A percentile compares a stretch with the other conserved stretches of the same genome.
phyloP scores from a whole-genome alignment of 1,140 invertebrate species.

The Dufourea novaeangliae region DNA sequence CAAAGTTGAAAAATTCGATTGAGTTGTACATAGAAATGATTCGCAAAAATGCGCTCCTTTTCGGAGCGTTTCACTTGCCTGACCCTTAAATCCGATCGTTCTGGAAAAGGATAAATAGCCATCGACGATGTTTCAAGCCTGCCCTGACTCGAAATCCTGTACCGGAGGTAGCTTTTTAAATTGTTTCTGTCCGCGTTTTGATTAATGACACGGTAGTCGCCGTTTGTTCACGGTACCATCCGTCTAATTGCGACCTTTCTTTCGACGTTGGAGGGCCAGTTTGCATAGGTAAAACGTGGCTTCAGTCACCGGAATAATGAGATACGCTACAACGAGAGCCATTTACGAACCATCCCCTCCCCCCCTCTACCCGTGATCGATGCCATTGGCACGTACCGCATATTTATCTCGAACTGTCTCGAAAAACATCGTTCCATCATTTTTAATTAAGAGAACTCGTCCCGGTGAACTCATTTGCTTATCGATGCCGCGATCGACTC shows the following conservation, averaged over 20 bases:
- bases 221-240: slow-evolving; percentile 27
- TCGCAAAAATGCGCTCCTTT: no score
- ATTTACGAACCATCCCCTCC: slow-evolving; percentile 52
- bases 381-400: slow-evolving; percentile 50
- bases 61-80: no score
- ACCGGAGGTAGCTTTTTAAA: slow-evolving; percentile 23
- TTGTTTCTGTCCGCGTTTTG: slow-evolving; percentile 57
- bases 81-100: neutral
- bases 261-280: slow-evolving; percentile 3
- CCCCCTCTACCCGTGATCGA: slow-evolving; percentile 59
- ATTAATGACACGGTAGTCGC: slow-evolving; percentile 46
- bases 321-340: slow-evolving; percentile 45
- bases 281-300: slow-evolving; percentile 28
- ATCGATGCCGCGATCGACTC: slow-evolving; percentile 43
- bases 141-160: neutral
- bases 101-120: neutral
- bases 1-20: no score
- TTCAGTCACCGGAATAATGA: slow-evolving; percentile 49
- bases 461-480: slow-evolving; percentile 54
- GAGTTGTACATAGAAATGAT: no score
- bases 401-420: slow-evolving; percentile 55
- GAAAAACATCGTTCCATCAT: slow-evolving; percentile 52
- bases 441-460: slow-evolving; percentile 64
- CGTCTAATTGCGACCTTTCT: slow-evolving; percentile 55
- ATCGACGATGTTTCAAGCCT: no score